phyloP scores from a whole-genome alignment of 1,140 invertebrate species.

The Temnothorax curvispinosus region DNA sequence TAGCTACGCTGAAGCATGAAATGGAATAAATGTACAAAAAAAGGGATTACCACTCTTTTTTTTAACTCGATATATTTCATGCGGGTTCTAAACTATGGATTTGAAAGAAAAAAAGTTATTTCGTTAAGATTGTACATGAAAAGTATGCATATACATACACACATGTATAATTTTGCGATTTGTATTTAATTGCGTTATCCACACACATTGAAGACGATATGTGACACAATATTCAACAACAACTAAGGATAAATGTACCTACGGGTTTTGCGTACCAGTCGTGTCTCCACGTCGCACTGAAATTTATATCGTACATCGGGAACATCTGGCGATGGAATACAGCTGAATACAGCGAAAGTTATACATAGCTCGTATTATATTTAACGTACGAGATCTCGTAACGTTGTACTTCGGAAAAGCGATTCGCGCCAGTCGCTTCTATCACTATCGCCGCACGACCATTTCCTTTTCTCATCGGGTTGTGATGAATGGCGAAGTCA shows the following conservation, averaged over 20 bases:
- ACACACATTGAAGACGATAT: background rate
- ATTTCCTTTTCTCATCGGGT: conserved; percentile 28
- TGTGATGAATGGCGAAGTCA: conserved; percentile 55
- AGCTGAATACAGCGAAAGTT: background rate
- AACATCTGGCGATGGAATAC: background rate
- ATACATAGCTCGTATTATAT: conserved; percentile 10
- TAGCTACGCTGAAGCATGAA: background rate
- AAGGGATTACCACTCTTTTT: background rate
- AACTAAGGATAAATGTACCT: background rate
- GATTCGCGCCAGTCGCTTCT: background rate
- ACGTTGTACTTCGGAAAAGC: background rate
- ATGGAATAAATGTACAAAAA: background rate
- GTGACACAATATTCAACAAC: background rate
- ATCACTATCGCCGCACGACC: background rate
- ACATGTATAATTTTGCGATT: background rate
- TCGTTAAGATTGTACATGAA: background rate
- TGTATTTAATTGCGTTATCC: background rate
- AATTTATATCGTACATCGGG: background rate
- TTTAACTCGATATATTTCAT: background rate
- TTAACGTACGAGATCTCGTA: conserved; percentile 13
- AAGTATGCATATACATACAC: background rate
- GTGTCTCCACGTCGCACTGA: background rate
- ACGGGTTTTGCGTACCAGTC: background rate
- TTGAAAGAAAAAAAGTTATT: background rate
- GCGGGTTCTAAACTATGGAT: background rate